Percentiles rank a stretch among this genome's conserved stretches.
phyloP scores from a whole-genome alignment of 2,888 invertebrate species.

The Metalampra italica region DNA sequence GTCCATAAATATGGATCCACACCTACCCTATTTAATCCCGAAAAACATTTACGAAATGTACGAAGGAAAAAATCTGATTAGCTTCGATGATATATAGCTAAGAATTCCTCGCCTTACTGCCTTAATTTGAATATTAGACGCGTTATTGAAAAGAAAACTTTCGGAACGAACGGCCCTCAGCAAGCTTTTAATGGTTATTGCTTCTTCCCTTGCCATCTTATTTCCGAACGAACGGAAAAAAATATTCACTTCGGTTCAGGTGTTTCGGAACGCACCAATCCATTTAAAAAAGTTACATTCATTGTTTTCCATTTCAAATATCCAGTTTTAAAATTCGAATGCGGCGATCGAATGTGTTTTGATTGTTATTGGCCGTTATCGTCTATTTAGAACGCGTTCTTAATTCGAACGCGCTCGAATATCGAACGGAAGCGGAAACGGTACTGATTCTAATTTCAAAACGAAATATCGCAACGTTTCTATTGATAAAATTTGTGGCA shows the following conservation, averaged over 20 bases:
- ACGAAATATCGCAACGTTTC: constrained; percentile 71
- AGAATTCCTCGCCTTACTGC: constrained; percentile 67
- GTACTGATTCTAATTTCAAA: constrained; percentile 76
- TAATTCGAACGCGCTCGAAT: constrained; percentile 67
- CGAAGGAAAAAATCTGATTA: constrained; percentile 67
- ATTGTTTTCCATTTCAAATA: too few relatives aligned
- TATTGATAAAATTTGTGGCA: constrained; percentile 73
- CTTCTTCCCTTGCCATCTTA: constrained; percentile 50
- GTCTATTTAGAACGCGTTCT: constrained; percentile 59
- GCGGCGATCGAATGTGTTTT: constrained; percentile 1
- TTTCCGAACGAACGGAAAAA: constrained; percentile 34
- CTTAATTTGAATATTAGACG: constrained; percentile 78
- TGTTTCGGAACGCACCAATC: constrained; percentile 23
- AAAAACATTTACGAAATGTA: constrained; percentile 55
- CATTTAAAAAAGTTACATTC: constrained; percentile 4
- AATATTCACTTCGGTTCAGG: constrained; percentile 39
- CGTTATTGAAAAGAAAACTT: constrained; percentile 78
- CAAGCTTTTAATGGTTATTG: constrained; percentile 75
- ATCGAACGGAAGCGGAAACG: constrained; percentile 78
- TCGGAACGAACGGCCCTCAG: constrained; percentile 59
- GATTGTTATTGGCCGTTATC: constrained; percentile 46
- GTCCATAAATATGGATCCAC: constrained; percentile 16
- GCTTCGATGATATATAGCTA: constrained; percentile 72
- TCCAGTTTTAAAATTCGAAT: not conserved
- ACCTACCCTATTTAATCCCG: constrained; percentile 52